Evolutionary conservation across 2,797 vertebrate species (phyloP).

Genomic region (Distichodus sexfasciatus): DNA sequence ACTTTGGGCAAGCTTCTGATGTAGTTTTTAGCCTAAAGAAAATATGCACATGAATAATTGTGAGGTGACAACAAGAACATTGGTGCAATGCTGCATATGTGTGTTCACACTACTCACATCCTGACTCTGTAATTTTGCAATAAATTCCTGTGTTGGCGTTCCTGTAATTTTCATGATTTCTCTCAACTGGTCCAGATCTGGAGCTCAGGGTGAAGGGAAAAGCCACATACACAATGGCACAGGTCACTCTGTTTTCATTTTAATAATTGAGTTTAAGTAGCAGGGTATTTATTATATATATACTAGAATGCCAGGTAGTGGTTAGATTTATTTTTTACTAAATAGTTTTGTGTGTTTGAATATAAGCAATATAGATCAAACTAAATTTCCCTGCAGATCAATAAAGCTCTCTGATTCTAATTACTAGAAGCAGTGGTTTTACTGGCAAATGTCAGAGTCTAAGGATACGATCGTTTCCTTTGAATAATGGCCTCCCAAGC

Average conservation of each 20-base stretch:
- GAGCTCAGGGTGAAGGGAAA: slow-evolving; percentile 50
- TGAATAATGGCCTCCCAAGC: slow-evolving; percentile 89
- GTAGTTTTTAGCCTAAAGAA: slow-evolving; percentile 87
- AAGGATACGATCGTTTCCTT: slow-evolving; percentile 97
- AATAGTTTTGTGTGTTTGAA: too few species aligned
- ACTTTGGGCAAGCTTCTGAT: slow-evolving; percentile 86
- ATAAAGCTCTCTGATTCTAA: too few species aligned
- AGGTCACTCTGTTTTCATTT: too few species aligned
- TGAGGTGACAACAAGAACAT: not conserved
- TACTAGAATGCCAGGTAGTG: too few species aligned
- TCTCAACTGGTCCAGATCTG: slow-evolving; percentile 93
- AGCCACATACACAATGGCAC: not conserved
- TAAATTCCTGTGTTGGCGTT: slow-evolving; percentile 88
- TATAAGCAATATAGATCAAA: too few species aligned
- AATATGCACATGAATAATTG: not conserved
- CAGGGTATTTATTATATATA: too few species aligned
- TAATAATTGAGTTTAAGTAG: too few species aligned
- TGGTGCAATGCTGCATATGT: not conserved
- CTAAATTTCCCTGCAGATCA: too few species aligned
- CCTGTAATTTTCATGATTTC: slow-evolving; percentile 98
- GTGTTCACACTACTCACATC: slow-evolving; percentile 77
- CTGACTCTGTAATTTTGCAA: slow-evolving; percentile 87
- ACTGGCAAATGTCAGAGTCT: not conserved
- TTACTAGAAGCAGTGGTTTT: too few species aligned
- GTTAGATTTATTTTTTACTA: too few species aligned